Conservation (phyloP, 2,888 invertebrate genomes). For the Oxytorus armatus region DNA sequence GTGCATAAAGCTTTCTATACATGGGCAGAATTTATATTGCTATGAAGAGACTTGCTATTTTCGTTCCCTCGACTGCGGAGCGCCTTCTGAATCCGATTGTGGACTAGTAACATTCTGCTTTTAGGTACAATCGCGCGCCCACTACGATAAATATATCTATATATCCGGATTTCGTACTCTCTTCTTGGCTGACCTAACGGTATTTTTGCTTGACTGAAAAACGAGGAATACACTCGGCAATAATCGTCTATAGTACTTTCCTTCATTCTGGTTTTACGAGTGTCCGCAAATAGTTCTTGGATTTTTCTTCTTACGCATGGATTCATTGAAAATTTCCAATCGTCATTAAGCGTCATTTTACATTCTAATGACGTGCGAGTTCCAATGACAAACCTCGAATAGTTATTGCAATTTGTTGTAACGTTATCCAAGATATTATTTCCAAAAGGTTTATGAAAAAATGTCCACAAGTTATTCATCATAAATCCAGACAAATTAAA, state of each 20-base stretch:
- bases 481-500: too few species aligned
- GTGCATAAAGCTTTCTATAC: conserved; percentile 51
- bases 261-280: conserved; percentile 9
- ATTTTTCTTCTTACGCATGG: neutral
- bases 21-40: conserved; percentile 49
- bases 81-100: conserved; percentile 58
- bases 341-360: too few species aligned
- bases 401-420: too few species aligned
- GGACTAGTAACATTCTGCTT: conserved; percentile 64
- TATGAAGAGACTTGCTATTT: conserved; percentile 57
- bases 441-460: too few species aligned
- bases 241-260: conserved; percentile 4
- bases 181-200: conserved; percentile 61
- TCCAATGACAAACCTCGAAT: too few species aligned
- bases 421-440: too few species aligned
- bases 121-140: conserved; percentile 52
- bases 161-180: conserved; percentile 48
- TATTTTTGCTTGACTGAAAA: conserved; percentile 36
- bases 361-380: too few species aligned
- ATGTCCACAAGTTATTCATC: too few species aligned
- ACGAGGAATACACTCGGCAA: neutral
- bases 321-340: neutral
- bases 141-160: too few species aligned
- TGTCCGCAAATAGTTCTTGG: neutral
- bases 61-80: conserved; percentile 51